Conservation (phyloP, 1,140 invertebrate species). For the Drosophila tropicalis region DNA sequence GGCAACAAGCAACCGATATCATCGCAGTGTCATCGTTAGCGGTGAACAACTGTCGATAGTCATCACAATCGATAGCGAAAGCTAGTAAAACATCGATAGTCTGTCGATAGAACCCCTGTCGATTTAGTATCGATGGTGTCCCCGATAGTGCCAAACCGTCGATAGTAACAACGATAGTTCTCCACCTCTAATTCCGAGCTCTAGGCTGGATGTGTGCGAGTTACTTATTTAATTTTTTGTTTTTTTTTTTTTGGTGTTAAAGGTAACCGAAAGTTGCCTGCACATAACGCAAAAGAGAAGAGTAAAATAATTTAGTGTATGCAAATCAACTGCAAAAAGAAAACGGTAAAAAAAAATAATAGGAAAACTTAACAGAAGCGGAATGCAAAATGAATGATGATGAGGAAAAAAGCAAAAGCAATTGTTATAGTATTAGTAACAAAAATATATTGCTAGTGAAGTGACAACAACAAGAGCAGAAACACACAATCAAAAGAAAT, state of each 20-base stretch:
- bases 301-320: slow-evolving; percentile 32
- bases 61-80: too few relatives aligned
- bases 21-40: too few relatives aligned
- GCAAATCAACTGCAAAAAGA: slow-evolving; percentile 23
- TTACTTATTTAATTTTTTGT: slow-evolving; percentile 3
- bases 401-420: slow-evolving; percentile 55
- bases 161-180: too few relatives aligned
- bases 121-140: too few relatives aligned
- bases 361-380: slow-evolving; percentile 5
- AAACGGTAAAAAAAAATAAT: too few relatives aligned
- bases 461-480: slow-evolving; percentile 50
- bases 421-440: slow-evolving; percentile 45
- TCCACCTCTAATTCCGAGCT: too few relatives aligned
- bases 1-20: too few relatives aligned
- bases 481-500: slow-evolving; percentile 28
- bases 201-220: too few relatives aligned
- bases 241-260: slow-evolving; percentile 13
- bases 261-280: not conserved
- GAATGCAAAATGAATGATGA: slow-evolving; percentile 57
- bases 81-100: too few relatives aligned
- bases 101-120: too few relatives aligned
- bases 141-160: too few relatives aligned
- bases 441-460: slow-evolving; percentile 62
- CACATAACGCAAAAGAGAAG: slow-evolving; percentile 7
- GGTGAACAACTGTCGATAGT: too few relatives aligned